Evolutionary conservation across 1,140 invertebrate species (phyloP), one percentile per base, ranked within the genome.

Genomic region (Megalopta genalis): DNA sequence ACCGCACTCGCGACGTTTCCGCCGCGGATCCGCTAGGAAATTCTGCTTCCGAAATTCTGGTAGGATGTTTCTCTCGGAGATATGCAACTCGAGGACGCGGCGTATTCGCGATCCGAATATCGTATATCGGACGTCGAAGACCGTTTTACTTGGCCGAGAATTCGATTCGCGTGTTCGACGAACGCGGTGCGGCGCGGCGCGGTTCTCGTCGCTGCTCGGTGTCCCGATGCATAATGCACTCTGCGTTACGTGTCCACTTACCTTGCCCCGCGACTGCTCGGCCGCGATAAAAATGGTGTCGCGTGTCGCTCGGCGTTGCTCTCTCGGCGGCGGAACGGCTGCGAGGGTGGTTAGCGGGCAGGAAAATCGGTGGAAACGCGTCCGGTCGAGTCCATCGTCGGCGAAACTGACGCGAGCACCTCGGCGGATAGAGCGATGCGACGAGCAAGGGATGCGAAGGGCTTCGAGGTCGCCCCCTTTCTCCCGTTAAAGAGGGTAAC

Each of bases 401-500:
- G 23, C 27, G 42, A 32, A n/a, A 74, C 62, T 54, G 16, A 65
- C 62, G 32, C 46, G 52, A 23, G n/a, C 52, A 46, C 10, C 10
- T 3, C 42, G 10, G 18, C 23, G 59, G 32, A 21, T 10, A 67
- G 18, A 74, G 18, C 73, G 32, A 57, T 42, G 73, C 73, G 21
- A 42, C 23, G 72, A 74, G 46, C 12, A 76, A 76, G 39, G 39
- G 66, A 39, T 62, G 54, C 39, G 67, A 77, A 60, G 66, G 39
- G 74, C 54, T 69, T 77, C 74, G 12, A 69, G 52, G n/a, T 60
- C 66, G 74, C 74, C 74, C 66, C 62, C 74, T 77, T 60, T 70
- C 54, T 32, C 23, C 21, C 39, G 25, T 60, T 60, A 23, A 16
- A 18, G 18, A 54, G 25, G 16, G 54, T n/a, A 46, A 39, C 64